Percentiles rank a stretch among this genome's conserved stretches.
phyloP scores from a whole-genome alignment of 2,113 vertebrate species.

The Urocynchramus pylzowi region DNA sequence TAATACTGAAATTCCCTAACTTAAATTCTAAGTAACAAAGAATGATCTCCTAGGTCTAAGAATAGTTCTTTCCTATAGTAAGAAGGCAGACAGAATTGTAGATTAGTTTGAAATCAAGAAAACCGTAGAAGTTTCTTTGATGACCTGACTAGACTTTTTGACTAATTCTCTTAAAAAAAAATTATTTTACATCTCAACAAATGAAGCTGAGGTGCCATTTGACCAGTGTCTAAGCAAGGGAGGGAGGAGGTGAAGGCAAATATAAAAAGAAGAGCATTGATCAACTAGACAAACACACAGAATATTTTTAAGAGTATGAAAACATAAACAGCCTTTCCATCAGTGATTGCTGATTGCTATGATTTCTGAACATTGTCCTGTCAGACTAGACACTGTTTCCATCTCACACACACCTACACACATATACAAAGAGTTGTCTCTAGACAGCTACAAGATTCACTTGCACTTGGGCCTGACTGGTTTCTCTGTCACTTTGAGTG shows the following conservation, averaged over 20 bases:
- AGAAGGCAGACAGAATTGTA: background rate
- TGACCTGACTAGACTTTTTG: background rate
- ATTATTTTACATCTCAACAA: background rate
- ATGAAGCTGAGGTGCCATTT: background rate
- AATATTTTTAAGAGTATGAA: background rate
- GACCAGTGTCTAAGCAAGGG: background rate
- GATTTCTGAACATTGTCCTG: background rate
- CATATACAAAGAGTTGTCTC: background rate
- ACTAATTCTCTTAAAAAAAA: background rate
- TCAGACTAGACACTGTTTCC: background rate
- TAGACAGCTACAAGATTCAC: background rate
- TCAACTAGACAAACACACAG: constrained; percentile 23
- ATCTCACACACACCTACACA: background rate
- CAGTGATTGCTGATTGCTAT: background rate
- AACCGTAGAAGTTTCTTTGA: background rate
- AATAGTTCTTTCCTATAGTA: background rate
- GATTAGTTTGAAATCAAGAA: background rate
- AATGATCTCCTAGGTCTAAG: background rate
- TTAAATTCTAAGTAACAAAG: background rate
- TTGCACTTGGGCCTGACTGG: background rate
- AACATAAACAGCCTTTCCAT: background rate
- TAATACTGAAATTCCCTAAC: background rate
- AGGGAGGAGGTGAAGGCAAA: background rate
- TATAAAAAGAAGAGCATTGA: constrained; percentile 8
- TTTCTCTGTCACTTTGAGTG: background rate